phyloP scores from a whole-genome alignment of 1,140 invertebrate genomes.

The Papilio xuthus region DNA sequence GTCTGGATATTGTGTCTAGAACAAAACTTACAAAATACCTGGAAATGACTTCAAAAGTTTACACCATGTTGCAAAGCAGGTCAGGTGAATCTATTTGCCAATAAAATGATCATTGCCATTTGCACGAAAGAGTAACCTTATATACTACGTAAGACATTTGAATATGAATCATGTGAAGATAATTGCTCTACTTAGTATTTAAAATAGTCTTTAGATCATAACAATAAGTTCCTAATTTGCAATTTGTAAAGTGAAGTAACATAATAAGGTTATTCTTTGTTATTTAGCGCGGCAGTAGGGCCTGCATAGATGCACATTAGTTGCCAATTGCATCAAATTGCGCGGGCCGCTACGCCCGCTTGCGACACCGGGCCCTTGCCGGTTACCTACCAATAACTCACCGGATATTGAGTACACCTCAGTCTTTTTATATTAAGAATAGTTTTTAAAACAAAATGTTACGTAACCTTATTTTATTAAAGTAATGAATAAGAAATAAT shows the following conservation, averaged over 20 bases:
- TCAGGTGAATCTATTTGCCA: neutral
- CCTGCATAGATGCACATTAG: neutral
- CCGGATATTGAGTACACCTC: neutral
- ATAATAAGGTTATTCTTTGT: neutral
- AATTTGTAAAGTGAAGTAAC: neutral
- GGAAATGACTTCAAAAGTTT: neutral
- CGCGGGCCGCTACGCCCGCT: conserved; percentile 4
- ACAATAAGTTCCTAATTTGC: neutral
- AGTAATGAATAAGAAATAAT: too few relatives aligned
- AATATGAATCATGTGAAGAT: too few relatives aligned
- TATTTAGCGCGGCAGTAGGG: neutral
- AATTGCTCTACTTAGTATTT: neutral
- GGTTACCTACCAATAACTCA: neutral
- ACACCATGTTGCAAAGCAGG: neutral
- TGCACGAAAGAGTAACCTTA: neutral
- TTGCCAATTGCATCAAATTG: conserved; percentile 12
- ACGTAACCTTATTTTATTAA: too few relatives aligned
- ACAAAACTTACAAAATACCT: neutral
- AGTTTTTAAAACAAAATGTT: neutral
- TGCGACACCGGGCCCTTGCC: conserved; percentile 14
- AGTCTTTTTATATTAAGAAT: neutral
- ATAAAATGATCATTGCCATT: conserved; percentile 19
- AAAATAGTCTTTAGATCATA: neutral
- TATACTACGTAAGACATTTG: too few relatives aligned
- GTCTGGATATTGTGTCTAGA: too few relatives aligned